A percentile compares a stretch with the other conserved stretches of the same genome.
These are phyloP conservation scores for Drosophila rufa DNA, from an alignment of 1,140 invertebrate genomes.

Conservation along the genomic window DNA sequence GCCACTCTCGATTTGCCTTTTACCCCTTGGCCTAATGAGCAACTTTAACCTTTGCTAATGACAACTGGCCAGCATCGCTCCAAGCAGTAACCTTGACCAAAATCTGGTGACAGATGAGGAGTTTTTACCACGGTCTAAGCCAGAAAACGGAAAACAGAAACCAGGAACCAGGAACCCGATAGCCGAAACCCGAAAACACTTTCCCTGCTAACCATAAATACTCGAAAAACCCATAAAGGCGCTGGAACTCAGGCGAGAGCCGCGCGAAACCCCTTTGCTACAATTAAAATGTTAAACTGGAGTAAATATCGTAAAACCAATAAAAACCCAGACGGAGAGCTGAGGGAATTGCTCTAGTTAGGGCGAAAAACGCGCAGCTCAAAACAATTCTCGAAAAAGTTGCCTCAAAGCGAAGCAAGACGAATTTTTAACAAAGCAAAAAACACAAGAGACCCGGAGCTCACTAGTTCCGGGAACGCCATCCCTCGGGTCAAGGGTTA, in stretches of 20 bases:
- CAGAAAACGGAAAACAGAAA: slow-evolving; percentile 26
- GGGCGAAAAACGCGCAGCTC: slow-evolving; percentile 41
- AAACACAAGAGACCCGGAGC: slow-evolving; percentile 23
- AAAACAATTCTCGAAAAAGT: slow-evolving; percentile 55
- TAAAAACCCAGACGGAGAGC: slow-evolving; percentile 28
- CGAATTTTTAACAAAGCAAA: slow-evolving; percentile 60
- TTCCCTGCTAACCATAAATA: slow-evolving; percentile 55
- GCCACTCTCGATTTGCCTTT: slow-evolving; percentile 44
- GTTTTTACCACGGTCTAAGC: slow-evolving; percentile 28
- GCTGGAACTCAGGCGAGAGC: slow-evolving; percentile 2
- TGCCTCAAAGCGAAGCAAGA: slow-evolving; percentile 66
- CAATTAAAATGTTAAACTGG: slow-evolving; percentile 83
- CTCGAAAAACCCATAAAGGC: slow-evolving; percentile 36
- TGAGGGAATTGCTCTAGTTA: slow-evolving; percentile 45
- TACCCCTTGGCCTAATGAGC: slow-evolving; percentile 57
- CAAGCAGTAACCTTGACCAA: slow-evolving; percentile 48
- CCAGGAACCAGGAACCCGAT: not conserved
- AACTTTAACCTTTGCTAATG: slow-evolving; percentile 76
- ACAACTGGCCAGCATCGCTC: slow-evolving; percentile 41
- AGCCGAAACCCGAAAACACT: slow-evolving; percentile 43
- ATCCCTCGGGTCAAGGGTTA: slow-evolving; percentile 21
- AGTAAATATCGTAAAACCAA: slow-evolving; percentile 70
- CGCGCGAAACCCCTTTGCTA: slow-evolving; percentile 47
- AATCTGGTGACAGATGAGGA: slow-evolving; percentile 43
- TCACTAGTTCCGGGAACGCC: not conserved